Conservation (phyloP, 2,797 vertebrate genomes). For the Natrix natrix region DNA sequence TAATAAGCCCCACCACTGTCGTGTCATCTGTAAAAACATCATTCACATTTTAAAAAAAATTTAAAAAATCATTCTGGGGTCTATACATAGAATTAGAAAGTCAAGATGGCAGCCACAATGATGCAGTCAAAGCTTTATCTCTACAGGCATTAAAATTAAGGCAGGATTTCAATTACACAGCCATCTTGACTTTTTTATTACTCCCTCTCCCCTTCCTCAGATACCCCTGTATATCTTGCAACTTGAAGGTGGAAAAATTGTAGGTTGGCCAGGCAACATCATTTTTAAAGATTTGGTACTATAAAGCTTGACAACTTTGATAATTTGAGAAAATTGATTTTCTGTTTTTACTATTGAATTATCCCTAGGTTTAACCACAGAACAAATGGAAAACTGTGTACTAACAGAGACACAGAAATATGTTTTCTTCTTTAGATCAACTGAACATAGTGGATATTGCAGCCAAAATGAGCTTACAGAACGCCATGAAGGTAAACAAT, state of each 20-base stretch:
- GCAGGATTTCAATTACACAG: neutral
- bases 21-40: neutral
- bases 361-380: slow-evolving; percentile 71
- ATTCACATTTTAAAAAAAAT: neutral
- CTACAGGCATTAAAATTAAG: neutral
- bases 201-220: neutral
- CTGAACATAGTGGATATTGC: slow-evolving; percentile 54
- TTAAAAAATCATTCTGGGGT: neutral
- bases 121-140: neutral
- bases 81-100: neutral
- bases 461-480: slow-evolving; percentile 65
- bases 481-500: slow-evolving; percentile 73
- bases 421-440: slow-evolving; percentile 63
- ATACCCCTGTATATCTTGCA: neutral
- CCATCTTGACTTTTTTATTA: neutral
- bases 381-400: slow-evolving; percentile 60
- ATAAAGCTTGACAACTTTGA: neutral
- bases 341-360: neutral
- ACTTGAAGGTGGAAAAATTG: neutral
- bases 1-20: too few species aligned
- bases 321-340: neutral
- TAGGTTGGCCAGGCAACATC: neutral
- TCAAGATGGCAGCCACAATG: neutral
- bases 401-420: slow-evolving; percentile 45
- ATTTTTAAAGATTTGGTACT: neutral